These are phyloP conservation scores for Melikaiella ostensackeni DNA, from an alignment of 2,888 invertebrate genomes.

Conservation along the genomic window DNA sequence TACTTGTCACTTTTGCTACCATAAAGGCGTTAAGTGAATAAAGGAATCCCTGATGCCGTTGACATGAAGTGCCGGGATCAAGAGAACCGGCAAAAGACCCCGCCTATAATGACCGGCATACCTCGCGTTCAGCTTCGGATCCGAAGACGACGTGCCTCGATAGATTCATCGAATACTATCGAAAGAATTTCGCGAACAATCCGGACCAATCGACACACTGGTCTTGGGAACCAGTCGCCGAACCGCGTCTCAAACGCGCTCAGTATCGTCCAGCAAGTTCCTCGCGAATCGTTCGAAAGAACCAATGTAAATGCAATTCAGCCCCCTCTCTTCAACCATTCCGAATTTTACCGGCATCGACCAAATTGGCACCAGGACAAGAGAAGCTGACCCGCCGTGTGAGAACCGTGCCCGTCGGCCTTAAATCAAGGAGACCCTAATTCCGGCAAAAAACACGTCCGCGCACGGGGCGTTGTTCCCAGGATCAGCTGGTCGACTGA, in stretches of 20 bases:
- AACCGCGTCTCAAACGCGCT: constrained; percentile 68
- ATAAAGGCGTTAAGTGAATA: constrained; percentile 39
- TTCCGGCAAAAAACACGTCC: constrained; percentile 72
- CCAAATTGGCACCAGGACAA: constrained; percentile 60
- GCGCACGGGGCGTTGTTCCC: constrained; percentile 74
- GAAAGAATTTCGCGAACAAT: constrained; percentile 76
- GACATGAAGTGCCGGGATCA: constrained; percentile 28
- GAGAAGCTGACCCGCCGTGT: constrained; percentile 61
- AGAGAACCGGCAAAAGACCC: constrained; percentile 57
- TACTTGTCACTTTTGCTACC: constrained; percentile 38
- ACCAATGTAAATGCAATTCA: constrained; percentile 60
- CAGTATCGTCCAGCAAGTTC: constrained; percentile 50
- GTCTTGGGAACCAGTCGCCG: constrained; percentile 70
- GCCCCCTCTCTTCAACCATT: constrained; percentile 45
- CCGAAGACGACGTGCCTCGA: constrained; percentile 74
- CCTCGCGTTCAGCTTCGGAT: constrained; percentile 64
- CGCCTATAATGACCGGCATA: constrained; percentile 70
- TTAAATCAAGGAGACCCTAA: constrained; percentile 75
- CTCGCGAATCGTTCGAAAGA: constrained; percentile 52
- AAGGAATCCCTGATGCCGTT: constrained; percentile 34
- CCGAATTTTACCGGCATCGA: constrained; percentile 52
- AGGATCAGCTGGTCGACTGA: constrained; percentile 76
- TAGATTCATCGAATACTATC: constrained; percentile 78
- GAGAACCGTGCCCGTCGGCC: constrained; percentile 71
- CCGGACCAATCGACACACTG: constrained; percentile 74